A percentile compares a stretch with the other conserved stretches of the same genome.
Conservation (phyloP, 2,113 vertebrate genomes). For the Pterocles burchelli region DNA sequence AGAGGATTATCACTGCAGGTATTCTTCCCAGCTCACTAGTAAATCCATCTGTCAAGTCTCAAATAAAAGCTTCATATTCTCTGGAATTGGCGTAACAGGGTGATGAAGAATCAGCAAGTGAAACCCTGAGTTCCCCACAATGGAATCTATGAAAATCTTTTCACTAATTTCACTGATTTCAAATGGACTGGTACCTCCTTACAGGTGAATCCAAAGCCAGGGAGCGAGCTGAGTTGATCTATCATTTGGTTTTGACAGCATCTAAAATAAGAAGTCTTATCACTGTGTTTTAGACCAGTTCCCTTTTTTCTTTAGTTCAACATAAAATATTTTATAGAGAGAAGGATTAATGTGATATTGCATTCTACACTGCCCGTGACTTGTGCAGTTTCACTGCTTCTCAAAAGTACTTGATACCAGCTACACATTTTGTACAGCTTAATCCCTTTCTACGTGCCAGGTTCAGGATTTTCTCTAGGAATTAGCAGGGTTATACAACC, state of each 20-base stretch:
- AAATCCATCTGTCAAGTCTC: not conserved
- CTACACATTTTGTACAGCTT: not conserved
- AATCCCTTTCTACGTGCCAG: slow-evolving; percentile 11
- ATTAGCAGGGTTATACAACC: not conserved
- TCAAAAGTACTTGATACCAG: not conserved
- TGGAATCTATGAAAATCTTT: not conserved
- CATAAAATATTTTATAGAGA: accelerated
- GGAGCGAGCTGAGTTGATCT: not conserved
- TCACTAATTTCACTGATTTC: not conserved
- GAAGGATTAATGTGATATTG: not conserved
- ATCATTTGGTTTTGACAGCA: not conserved
- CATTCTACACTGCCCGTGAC: not conserved
- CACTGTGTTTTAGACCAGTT: not conserved
- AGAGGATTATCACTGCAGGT: slow-evolving; percentile 49
- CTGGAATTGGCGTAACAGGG: not conserved
- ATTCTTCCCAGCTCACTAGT: not conserved
- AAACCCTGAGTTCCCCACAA: not conserved
- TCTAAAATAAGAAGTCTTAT: not conserved
- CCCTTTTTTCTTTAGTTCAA: not conserved
- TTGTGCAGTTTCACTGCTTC: not conserved
- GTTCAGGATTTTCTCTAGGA: not conserved
- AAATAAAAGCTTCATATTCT: not conserved
- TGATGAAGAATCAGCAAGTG: not conserved
- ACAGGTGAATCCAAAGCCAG: not conserved
- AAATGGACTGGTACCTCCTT: not conserved